Percentiles rank a stretch among this genome's conserved stretches.
These are phyloP conservation scores for Tribolium castaneum DNA, from an alignment of 1,140 invertebrate genomes.

Conservation along the genomic window DNA sequence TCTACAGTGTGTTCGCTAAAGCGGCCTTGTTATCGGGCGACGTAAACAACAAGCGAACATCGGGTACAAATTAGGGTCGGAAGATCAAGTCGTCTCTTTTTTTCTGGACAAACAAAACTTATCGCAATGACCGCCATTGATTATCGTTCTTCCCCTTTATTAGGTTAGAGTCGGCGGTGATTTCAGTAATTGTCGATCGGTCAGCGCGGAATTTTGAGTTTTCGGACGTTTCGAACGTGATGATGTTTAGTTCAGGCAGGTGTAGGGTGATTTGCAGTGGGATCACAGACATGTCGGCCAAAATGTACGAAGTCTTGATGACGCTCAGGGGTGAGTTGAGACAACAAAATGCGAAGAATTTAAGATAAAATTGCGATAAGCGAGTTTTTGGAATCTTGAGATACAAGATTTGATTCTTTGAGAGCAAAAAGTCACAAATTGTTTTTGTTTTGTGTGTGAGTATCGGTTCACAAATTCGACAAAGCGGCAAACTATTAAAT, in stretches of 20 bases:
- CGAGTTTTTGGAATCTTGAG: no score
- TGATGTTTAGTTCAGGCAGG: slow-evolving; percentile 12
- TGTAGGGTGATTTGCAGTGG: slow-evolving; percentile 30
- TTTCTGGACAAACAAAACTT: background rate
- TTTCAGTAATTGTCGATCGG: background rate
- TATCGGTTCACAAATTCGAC: no score
- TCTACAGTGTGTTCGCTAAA: no score
- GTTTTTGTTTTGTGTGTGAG: no score
- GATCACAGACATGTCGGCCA: slow-evolving; percentile 12
- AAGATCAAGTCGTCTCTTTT: slow-evolving; percentile 2
- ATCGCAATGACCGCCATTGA: background rate
- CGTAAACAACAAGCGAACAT: background rate
- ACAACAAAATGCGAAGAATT: no score
- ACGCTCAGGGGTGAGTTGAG: background rate
- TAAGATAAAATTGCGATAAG: no score
- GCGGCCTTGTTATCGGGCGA: background rate
- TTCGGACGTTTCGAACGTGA: background rate
- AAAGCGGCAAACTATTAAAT: no score
- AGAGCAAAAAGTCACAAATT: no score
- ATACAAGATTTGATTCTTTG: no score
- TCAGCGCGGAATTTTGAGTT: background rate
- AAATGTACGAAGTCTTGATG: slow-evolving; percentile 32
- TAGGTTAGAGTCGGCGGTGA: background rate
- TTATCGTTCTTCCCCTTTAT: background rate
- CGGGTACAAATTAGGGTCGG: slow-evolving; percentile 1